These are phyloP conservation scores for Gymnobelideus leadbeateri DNA, from an alignment of 2,113 vertebrate species.

Conservation along the genomic window DNA sequence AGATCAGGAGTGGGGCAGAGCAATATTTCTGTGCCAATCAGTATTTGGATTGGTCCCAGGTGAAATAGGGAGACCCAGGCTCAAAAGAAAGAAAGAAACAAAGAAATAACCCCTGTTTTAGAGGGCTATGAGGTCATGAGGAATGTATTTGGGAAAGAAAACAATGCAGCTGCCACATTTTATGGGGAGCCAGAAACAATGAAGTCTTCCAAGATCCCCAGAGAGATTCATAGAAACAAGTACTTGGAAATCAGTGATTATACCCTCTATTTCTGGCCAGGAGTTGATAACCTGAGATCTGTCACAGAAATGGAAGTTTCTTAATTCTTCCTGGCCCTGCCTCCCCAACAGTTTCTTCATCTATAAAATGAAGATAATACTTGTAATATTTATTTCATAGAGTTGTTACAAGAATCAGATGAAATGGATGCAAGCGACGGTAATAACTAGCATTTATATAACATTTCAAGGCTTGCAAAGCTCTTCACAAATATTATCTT, in stretches of 20 bases:
- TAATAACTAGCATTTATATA: background rate
- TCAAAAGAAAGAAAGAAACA: background rate
- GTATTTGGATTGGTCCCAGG: background rate
- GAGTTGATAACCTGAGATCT: background rate
- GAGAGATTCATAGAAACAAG: background rate
- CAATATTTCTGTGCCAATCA: background rate
- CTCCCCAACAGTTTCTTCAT: background rate
- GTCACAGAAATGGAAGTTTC: background rate
- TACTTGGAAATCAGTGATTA: background rate
- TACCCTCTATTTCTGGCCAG: background rate
- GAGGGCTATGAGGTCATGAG: background rate
- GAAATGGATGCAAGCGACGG: background rate
- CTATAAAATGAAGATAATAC: background rate
- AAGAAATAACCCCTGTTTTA: background rate
- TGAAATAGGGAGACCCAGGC: background rate
- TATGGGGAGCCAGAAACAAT: background rate
- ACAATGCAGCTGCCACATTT: background rate
- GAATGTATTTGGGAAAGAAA: background rate
- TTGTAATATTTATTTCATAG: background rate
- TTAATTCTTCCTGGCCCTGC: background rate
- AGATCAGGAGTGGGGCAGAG: background rate
- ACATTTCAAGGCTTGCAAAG: background rate
- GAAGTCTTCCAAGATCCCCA: background rate
- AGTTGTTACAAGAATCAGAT: background rate
- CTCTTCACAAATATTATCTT: background rate